Evolutionary conservation across 2,888 invertebrate genomes (phyloP).

Genomic region (Yponomeuta cagnagella): DNA sequence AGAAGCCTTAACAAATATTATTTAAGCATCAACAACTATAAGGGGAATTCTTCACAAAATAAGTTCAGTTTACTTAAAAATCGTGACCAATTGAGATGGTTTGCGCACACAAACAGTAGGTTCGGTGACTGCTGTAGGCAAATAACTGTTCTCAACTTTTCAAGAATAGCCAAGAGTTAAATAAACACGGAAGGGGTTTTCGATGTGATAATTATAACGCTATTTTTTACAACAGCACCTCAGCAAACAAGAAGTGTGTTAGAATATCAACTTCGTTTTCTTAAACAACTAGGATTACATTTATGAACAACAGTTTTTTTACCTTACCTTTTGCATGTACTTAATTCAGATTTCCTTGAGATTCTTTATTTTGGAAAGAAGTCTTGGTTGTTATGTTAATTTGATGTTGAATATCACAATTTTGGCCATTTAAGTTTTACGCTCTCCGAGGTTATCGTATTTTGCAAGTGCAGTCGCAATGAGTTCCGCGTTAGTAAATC

Average conservation of each 20-base stretch:
- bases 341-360: neutral
- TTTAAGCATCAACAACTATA: no score
- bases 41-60: neutral
- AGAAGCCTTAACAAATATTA: no score
- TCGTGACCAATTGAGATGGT: slow-evolving; percentile 1
- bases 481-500: neutral
- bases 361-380: neutral
- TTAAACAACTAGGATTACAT: neutral
- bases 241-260: neutral
- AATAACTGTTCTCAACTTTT: slow-evolving; percentile 8
- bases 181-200: slow-evolving; percentile 8
- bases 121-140: slow-evolving; percentile 8
- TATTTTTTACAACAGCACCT: neutral
- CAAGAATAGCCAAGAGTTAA: neutral
- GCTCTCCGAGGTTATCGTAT: neutral
- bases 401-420: neutral
- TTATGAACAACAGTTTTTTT: neutral
- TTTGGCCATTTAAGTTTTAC: neutral
- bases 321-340: neutral
- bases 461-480: neutral
- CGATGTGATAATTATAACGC: slow-evolving; percentile 1
- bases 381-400: neutral
- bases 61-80: neutral
- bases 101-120: slow-evolving; percentile 2
- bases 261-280: neutral